A percentile compares a stretch with the other conserved stretches of the same genome.
Evolutionary conservation across 2,797 vertebrate genomes (phyloP).

Genomic region (Kryptopterus vitreolus): DNA sequence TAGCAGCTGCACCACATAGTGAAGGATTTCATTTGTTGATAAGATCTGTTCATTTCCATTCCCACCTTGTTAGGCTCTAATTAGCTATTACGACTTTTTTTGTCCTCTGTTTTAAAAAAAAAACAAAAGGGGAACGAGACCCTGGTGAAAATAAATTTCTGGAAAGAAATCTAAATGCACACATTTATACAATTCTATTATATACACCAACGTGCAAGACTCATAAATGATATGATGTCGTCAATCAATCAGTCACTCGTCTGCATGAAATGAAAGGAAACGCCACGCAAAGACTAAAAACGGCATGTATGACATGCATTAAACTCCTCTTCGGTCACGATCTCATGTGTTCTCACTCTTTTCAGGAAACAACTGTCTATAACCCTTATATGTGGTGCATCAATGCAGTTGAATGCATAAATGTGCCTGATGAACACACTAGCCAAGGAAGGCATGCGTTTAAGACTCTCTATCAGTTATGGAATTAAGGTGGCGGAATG

Average conservation of each 20-base stretch:
- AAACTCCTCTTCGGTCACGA: constrained; percentile 10
- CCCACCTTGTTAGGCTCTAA: constrained; percentile 86
- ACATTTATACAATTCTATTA: constrained; percentile 11
- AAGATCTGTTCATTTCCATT: constrained; percentile 80
- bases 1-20: constrained; percentile 72
- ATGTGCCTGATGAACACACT: neutral
- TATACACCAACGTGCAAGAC: constrained; percentile 35
- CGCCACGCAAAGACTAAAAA: neutral
- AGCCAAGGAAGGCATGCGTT: neutral
- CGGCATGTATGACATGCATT: neutral
- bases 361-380: neutral
- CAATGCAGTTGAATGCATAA: neutral
- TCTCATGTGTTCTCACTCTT: neutral
- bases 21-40: constrained; percentile 80
- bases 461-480: no score
- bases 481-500: no score
- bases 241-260: constrained; percentile 35
- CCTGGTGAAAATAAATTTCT: neutral
- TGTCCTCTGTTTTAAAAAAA: constrained; percentile 80
- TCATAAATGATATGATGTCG: constrained; percentile 42
- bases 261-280: constrained; percentile 4
- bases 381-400: neutral
- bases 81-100: constrained; percentile 86
- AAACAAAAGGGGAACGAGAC: constrained; percentile 31
- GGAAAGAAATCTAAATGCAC: neutral